A percentile compares a stretch with the other conserved stretches of the same genome.
These are phyloP conservation scores for Arenaria interpres DNA, from an alignment of 2,113 vertebrate genomes.

Conservation along the genomic window DNA sequence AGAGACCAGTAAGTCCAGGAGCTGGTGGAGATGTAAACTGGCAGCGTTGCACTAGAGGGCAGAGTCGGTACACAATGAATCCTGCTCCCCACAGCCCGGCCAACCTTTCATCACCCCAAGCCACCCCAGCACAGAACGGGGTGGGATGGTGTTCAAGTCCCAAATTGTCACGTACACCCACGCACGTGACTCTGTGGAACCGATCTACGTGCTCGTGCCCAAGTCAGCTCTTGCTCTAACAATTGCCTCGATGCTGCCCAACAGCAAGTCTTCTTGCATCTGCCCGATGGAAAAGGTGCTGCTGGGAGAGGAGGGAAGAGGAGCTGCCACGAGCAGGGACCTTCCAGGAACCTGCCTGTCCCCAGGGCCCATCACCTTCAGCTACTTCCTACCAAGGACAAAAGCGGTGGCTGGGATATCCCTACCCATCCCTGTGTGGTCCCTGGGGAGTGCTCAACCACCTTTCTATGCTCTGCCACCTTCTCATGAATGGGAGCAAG, in stretches of 20 bases:
- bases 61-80: not conserved
- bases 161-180: accelerated
- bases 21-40: not conserved
- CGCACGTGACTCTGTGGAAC: not conserved
- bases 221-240: not conserved
- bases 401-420: not conserved
- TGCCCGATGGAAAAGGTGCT: not conserved
- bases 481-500: not conserved
- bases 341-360: not conserved
- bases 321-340: not conserved
- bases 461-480: not conserved
- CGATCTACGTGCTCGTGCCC: accelerated
- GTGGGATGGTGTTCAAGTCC: not conserved
- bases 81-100: not conserved
- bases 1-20: not conserved
- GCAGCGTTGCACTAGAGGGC: not conserved
- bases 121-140: too few species aligned
- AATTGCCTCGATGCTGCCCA: accelerated
- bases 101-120: not conserved
- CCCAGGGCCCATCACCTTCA: not conserved
- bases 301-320: not conserved
- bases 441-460: not conserved
- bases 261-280: too few species aligned
- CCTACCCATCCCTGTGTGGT: not conserved
- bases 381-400: not conserved